A percentile compares a stretch with the other conserved stretches of the same genome.
Conservation (phyloP, 2,888 invertebrate genomes). For the Coenonympha arcania region DNA sequence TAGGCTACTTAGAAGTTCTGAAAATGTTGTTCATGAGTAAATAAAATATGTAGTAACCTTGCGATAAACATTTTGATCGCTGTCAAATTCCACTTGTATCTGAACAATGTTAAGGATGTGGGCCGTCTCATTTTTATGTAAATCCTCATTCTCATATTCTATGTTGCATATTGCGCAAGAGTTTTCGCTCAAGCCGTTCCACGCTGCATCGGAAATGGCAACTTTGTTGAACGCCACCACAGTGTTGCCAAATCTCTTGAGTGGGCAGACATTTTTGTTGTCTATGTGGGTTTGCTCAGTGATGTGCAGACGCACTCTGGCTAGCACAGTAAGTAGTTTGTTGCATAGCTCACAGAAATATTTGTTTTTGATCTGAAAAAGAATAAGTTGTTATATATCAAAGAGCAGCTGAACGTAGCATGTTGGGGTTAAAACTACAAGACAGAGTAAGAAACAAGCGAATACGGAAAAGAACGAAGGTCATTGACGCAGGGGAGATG, state of each 20-base stretch:
- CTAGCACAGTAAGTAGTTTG: conserved; percentile 36
- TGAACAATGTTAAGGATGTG: conserved; percentile 47
- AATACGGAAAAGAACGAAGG: too few relatives aligned
- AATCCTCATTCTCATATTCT: conserved; percentile 39
- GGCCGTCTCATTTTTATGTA: conserved; percentile 36
- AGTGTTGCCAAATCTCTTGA: conserved; percentile 31
- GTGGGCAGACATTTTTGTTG: conserved; percentile 32
- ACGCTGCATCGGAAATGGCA: conserved; percentile 39
- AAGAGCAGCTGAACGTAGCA: too few relatives aligned
- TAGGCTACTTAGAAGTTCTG: too few relatives aligned
- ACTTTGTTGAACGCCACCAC: conserved; percentile 40
- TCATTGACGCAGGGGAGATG: too few relatives aligned
- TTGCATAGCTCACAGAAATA: conserved; percentile 55
- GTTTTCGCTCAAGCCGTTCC: conserved; percentile 47
- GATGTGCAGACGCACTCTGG: conserved; percentile 44
- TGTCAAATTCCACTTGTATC: conserved; percentile 37
- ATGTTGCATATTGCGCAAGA: conserved; percentile 46
- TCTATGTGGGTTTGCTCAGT: conserved; percentile 36
- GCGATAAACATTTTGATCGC: conserved; percentile 39
- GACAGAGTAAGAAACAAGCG: too few relatives aligned
- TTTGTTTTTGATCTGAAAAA: conserved; percentile 47
- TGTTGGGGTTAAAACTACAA: too few relatives aligned
- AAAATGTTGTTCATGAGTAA: too few relatives aligned
- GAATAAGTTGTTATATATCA: too few relatives aligned
- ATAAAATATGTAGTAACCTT: too few relatives aligned